Percentiles rank a stretch among this genome's conserved stretches.
Evolutionary conservation across 2,888 invertebrate species (phyloP).

Genomic region (Drosophila picticornis): DNA sequence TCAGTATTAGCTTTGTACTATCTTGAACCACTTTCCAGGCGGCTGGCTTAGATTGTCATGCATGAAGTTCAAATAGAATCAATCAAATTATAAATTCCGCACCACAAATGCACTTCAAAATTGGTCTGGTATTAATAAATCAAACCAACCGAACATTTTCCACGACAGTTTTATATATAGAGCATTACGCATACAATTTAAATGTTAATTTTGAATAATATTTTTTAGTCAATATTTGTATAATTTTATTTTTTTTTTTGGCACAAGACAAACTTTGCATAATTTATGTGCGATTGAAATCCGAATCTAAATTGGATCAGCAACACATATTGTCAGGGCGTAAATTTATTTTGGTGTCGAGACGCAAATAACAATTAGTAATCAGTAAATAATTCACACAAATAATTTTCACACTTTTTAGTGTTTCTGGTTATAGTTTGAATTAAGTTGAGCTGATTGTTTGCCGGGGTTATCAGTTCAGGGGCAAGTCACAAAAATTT

Average conservation of each 20-base stretch:
- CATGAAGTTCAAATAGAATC: constrained; percentile 13
- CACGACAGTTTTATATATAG: constrained; percentile 69
- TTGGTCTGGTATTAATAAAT: constrained; percentile 56
- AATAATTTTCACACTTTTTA: constrained; percentile 64
- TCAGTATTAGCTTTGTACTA: constrained; percentile 6
- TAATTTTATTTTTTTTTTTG: constrained; percentile 32
- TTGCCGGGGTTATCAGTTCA: constrained; percentile 43
- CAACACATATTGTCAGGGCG: constrained; percentile 39
- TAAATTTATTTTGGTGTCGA: constrained; percentile 26
- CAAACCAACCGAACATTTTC: constrained; percentile 40
- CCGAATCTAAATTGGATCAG: constrained; percentile 65
- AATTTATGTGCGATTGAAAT: constrained; percentile 57
- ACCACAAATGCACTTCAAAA: constrained; percentile 66
- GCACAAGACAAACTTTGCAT: constrained; percentile 78
- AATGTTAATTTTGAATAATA: constrained; percentile 64
- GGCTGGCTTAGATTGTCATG: constrained; percentile 12
- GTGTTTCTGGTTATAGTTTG: constrained; percentile 14
- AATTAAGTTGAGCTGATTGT: constrained; percentile 11
- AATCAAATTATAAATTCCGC: constrained; percentile 65
- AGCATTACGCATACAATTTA: constrained; percentile 58
- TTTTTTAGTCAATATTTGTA: constrained; percentile 17
- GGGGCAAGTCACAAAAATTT: constrained; percentile 29
- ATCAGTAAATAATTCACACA: constrained; percentile 60
- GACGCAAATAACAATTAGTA: constrained; percentile 62
- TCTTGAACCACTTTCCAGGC: neutral